These are phyloP conservation scores for Nemotelus nigrinus DNA, from an alignment of 2,888 invertebrate species.

Conservation along the genomic window DNA sequence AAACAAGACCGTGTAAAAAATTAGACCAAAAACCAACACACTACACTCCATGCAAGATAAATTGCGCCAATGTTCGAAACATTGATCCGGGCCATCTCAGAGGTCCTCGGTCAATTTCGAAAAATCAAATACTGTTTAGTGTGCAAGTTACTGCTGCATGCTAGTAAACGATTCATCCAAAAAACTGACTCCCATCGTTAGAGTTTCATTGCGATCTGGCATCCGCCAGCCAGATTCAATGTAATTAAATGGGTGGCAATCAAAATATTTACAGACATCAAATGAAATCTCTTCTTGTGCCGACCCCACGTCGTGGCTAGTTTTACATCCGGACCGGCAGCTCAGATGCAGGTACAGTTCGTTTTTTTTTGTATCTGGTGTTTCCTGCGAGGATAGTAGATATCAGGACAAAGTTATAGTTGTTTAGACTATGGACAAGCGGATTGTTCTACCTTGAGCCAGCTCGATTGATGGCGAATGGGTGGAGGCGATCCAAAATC, in stretches of 20 bases:
- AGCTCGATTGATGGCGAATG: background rate
- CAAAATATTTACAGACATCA: constrained; percentile 48
- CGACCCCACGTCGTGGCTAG: background rate
- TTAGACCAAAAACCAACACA: background rate
- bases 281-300: constrained; percentile 40
- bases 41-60: constrained; percentile 24
- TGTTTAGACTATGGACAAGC: background rate
- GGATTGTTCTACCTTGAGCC: background rate
- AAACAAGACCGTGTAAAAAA: background rate
- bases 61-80: constrained; percentile 37
- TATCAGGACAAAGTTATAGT: background rate
- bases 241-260: constrained; percentile 49
- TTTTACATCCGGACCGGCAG: too few relatives aligned
- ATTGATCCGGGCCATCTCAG: background rate
- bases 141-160: background rate
- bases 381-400: background rate
- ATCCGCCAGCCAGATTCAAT: constrained; percentile 33
- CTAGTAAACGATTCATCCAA: constrained; percentile 15
- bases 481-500: background rate
- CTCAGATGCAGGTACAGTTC: too few relatives aligned
- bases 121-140: too few relatives aligned
- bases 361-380: too few relatives aligned
- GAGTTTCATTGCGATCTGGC: constrained; percentile 23
- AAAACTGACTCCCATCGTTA: constrained; percentile 32
- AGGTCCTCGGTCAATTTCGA: too few relatives aligned